Evolutionary conservation across 2,113 vertebrate genomes (phyloP).

Genomic region (Heliornis fulica): DNA sequence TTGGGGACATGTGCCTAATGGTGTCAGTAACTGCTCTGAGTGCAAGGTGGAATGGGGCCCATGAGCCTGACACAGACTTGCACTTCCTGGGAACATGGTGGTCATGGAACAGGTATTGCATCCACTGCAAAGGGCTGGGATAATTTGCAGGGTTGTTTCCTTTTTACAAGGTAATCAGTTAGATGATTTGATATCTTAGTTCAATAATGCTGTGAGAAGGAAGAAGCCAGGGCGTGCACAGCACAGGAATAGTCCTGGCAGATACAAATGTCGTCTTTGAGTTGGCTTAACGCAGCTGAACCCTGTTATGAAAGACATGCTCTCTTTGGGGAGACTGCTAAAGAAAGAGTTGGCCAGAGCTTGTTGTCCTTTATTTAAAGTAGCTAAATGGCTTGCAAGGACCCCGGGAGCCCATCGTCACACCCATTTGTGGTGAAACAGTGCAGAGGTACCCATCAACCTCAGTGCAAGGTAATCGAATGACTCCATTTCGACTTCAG

Average conservation of each 20-base stretch:
- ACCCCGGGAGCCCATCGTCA: not conserved
- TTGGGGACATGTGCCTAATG: not conserved
- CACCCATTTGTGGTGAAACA: not conserved
- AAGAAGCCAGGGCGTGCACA: not conserved
- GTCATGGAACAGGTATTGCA: rapidly evolving
- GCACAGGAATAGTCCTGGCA: not conserved
- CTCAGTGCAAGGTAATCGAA: not conserved
- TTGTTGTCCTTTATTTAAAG: not conserved
- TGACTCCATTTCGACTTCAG: not conserved
- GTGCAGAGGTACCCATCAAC: not conserved
- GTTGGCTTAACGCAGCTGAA: not conserved
- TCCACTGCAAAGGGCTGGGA: not conserved
- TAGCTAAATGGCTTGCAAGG: not conserved
- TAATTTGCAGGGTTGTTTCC: not conserved
- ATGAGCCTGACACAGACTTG: not conserved
- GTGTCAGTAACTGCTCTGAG: not conserved
- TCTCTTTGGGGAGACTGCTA: not conserved
- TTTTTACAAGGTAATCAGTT: not conserved
- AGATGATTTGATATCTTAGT: not conserved
- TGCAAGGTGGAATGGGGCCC: not conserved
- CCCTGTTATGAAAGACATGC: not conserved
- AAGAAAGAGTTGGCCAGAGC: not conserved
- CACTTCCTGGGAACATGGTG: not conserved
- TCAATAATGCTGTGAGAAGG: not conserved
- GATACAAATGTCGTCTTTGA: not conserved